phyloP scores from a whole-genome alignment of 1,140 invertebrate species.

The Chlorops oryzae region DNA sequence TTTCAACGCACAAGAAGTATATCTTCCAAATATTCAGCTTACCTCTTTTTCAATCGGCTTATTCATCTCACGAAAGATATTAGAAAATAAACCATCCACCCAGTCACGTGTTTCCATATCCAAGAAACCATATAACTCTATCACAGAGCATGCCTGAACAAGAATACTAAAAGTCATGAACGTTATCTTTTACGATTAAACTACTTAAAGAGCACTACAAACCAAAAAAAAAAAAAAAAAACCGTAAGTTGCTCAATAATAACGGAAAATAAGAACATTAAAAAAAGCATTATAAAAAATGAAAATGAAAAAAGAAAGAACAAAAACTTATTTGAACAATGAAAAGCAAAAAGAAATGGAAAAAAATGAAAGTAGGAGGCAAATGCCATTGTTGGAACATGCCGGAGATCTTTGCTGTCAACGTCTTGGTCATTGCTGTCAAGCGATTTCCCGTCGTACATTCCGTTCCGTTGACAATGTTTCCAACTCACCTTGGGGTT shows the following conservation, averaged over 20 bases:
- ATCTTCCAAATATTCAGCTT: slow-evolving; percentile 25
- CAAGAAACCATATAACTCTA: slow-evolving; percentile 83
- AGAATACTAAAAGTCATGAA: too few relatives aligned
- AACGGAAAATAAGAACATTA: too few relatives aligned
- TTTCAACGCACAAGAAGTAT: too few relatives aligned
- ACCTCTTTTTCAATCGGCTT: slow-evolving; percentile 58
- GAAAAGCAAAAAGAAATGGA: not conserved
- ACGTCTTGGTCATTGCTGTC: not conserved
- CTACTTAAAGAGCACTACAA: slow-evolving; percentile 30
- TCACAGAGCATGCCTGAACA: slow-evolving; percentile 71
- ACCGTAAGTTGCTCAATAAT: too few relatives aligned
- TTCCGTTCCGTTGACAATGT: not conserved
- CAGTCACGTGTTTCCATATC: slow-evolving; percentile 81
- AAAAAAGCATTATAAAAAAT: too few relatives aligned
- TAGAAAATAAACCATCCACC: slow-evolving; percentile 85
- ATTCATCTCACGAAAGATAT: slow-evolving; percentile 87
- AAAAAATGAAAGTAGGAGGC: slow-evolving; percentile 1
- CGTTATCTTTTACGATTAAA: slow-evolving; percentile 20
- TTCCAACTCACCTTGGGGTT: slow-evolving; percentile 68
- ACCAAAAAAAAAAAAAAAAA: slow-evolving; percentile 5
- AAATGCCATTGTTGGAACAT: slow-evolving; percentile 1
- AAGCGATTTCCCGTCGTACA: not conserved
- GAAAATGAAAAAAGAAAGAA: slow-evolving; percentile 21
- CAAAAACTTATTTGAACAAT: slow-evolving; percentile 3
- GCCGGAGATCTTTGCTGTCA: not conserved